Evolutionary conservation across 2,113 vertebrate genomes (phyloP).

Genomic region (Lophura nycthemera): DNA sequence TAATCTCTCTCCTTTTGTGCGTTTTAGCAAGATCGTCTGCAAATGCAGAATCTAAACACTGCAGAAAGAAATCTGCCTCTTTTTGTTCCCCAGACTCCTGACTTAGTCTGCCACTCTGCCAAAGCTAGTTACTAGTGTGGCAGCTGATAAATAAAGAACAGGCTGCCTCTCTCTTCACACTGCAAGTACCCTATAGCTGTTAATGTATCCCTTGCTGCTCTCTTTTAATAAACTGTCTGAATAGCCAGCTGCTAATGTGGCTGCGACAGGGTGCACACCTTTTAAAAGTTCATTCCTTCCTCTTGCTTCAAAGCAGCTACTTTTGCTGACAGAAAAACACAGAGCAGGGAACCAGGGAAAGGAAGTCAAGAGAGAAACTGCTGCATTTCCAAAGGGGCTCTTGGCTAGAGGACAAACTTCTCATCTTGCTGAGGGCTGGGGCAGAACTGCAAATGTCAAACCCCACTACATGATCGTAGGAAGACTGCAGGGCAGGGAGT

Average conservation of each 20-base stretch:
- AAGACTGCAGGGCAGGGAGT: not conserved
- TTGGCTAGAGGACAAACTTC: not conserved
- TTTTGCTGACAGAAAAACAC: not conserved
- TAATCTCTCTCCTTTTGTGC: not conserved
- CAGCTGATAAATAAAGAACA: slow-evolving; percentile 27
- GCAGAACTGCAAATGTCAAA: not conserved
- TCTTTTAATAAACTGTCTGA: not conserved
- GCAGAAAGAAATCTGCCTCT: not conserved
- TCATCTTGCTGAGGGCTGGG: not conserved
- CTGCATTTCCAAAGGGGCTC: not conserved
- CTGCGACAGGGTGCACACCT: not conserved
- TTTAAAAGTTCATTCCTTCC: not conserved
- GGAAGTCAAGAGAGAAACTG: not conserved
- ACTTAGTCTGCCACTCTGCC: slow-evolving; percentile 1
- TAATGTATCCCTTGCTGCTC: not conserved
- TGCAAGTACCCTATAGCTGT: not conserved
- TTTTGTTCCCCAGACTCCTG: slow-evolving; percentile 15
- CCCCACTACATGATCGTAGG: not conserved
- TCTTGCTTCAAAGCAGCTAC: not conserved
- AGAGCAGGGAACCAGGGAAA: not conserved
- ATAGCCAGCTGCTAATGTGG: not conserved
- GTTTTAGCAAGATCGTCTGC: not conserved
- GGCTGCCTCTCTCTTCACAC: not conserved
- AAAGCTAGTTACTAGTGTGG: not conserved
- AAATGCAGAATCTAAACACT: not conserved